A percentile compares a stretch with the other conserved stretches of the same genome.
phyloP scores from a whole-genome alignment of 1,140 invertebrate genomes.

The Ips nitidus region DNA sequence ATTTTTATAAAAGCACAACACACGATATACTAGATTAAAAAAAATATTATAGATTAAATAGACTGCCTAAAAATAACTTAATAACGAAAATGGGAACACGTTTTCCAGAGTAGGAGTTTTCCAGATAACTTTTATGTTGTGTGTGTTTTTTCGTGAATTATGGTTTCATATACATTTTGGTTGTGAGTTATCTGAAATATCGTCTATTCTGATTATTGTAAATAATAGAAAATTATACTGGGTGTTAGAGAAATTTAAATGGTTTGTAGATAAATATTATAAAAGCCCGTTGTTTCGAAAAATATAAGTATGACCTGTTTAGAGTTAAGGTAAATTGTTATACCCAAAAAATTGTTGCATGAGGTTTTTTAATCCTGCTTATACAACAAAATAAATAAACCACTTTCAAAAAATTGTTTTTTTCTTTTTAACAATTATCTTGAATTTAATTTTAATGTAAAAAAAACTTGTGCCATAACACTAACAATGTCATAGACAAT shows the following conservation, averaged over 20 bases:
- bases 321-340: slow-evolving; percentile 33
- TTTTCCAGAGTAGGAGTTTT: slow-evolving; percentile 58
- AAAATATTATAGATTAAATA: slow-evolving; percentile 8
- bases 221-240: slow-evolving; percentile 28
- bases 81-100: slow-evolving; percentile 51
- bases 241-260: slow-evolving; percentile 32
- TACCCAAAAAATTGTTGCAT: slow-evolving; percentile 32
- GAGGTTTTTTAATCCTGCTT: slow-evolving; percentile 33
- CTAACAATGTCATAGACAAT: no score
- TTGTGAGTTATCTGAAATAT: background rate
- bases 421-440: no score
- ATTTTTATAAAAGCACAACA: background rate
- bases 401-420: no score
- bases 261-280: slow-evolving; percentile 26
- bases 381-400: slow-evolving; percentile 18
- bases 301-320: slow-evolving; percentile 27
- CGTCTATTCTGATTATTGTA: slow-evolving; percentile 17
- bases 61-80: slow-evolving; percentile 43
- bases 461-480: no score
- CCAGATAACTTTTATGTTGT: slow-evolving; percentile 1
- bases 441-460: no score
- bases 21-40: background rate
- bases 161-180: background rate
- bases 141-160: background rate
- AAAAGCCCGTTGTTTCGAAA: slow-evolving; percentile 28